These are phyloP conservation scores for Drosophila sp. DNA, from an alignment of 1,140 invertebrate species.

Conservation along the genomic window DNA sequence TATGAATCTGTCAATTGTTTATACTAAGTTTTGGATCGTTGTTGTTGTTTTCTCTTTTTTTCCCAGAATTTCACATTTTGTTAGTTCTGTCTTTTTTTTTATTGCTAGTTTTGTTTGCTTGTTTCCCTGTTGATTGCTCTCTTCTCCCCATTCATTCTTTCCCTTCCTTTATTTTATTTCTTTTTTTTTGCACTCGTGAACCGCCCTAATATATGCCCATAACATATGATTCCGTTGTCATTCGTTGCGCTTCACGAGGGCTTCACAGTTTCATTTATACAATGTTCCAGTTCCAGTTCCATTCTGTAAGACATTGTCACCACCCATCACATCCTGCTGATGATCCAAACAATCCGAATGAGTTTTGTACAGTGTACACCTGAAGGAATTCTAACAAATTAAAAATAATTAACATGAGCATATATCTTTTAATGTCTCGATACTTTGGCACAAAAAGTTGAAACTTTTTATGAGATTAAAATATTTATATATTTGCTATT, in stretches of 20 bases:
- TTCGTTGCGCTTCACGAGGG: constrained; percentile 30
- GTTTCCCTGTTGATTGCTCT: constrained; percentile 40
- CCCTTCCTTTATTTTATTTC: not conserved
- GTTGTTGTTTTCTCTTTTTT: constrained; percentile 40
- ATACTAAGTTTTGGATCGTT: constrained; percentile 71
- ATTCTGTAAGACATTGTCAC: constrained; percentile 5
- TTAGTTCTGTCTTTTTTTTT: constrained; percentile 56
- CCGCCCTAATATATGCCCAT: constrained; percentile 37
- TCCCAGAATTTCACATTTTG: constrained; percentile 68
- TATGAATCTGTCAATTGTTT: constrained; percentile 84
- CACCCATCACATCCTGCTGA: constrained; percentile 26
- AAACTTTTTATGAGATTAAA: no score
- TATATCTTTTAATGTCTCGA: no score
- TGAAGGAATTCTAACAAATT: no score
- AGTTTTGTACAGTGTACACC: not conserved
- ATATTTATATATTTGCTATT: no score
- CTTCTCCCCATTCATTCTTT: constrained; percentile 1
- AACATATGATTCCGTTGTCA: constrained; percentile 67
- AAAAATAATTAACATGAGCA: no score
- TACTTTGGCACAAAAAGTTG: no score
- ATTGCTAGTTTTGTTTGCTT: constrained; percentile 42
- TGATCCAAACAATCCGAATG: constrained; percentile 21
- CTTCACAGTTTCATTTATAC: constrained; percentile 4
- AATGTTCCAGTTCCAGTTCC: constrained; percentile 10
- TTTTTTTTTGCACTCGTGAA: constrained; percentile 34